phyloP scores from a whole-genome alignment of 2,888 invertebrate genomes.

The Chrysomela aeneicollis region DNA sequence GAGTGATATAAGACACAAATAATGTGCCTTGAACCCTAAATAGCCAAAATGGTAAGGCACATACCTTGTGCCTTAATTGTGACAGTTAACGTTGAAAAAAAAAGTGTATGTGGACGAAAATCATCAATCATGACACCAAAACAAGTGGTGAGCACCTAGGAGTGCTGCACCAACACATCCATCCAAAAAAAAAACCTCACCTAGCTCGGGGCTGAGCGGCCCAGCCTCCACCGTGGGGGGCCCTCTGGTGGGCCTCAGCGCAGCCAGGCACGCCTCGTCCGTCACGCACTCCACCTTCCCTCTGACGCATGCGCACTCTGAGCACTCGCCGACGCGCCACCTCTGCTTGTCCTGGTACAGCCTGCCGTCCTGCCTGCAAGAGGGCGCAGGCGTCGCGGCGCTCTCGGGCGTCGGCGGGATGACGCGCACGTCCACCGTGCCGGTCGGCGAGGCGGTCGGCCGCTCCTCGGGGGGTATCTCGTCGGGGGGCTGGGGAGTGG shows the following conservation, averaged over 20 bases:
- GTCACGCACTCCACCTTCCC: constrained; percentile 69
- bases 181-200: too few relatives aligned
- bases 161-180: too few relatives aligned
- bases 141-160: too few relatives aligned
- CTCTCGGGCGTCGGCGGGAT: constrained; percentile 43
- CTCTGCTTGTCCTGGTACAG: constrained; percentile 68
- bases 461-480: constrained; percentile 53
- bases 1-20: too few relatives aligned
- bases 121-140: too few relatives aligned
- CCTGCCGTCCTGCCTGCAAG: constrained; percentile 57
- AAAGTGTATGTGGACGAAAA: too few relatives aligned
- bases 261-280: constrained; percentile 62
- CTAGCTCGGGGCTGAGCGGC: constrained; percentile 17
- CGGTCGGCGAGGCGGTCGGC: constrained; percentile 53
- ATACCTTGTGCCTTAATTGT: too few relatives aligned
- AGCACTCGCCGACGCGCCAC: constrained; percentile 75
- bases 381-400: constrained; percentile 41
- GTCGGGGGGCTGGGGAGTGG: constrained; percentile 57
- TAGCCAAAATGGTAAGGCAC: too few relatives aligned
- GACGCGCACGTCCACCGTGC: constrained; percentile 50
- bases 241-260: constrained; percentile 45
- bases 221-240: constrained; percentile 32
- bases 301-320: constrained; percentile 73
- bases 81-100: too few relatives aligned
- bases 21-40: too few relatives aligned